phyloP scores from a whole-genome alignment of 2,888 invertebrate species.

The Phortica okadai region DNA sequence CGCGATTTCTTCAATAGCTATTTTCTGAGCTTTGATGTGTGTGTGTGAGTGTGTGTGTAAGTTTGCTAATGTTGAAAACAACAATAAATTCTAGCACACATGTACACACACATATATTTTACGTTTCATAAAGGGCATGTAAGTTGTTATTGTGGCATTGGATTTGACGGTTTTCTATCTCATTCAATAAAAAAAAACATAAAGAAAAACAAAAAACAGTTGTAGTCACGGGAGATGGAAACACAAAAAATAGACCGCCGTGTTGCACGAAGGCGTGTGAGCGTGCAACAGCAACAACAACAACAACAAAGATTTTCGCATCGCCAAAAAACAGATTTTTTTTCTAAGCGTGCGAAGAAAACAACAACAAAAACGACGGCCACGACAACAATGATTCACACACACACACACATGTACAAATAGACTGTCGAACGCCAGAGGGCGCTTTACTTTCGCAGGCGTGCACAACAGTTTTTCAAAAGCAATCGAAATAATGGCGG shows the following conservation, averaged over 20 bases:
- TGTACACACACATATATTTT: not conserved
- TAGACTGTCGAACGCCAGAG: not conserved
- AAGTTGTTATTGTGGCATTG: no score
- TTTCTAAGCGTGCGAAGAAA: not conserved
- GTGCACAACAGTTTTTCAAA: not conserved
- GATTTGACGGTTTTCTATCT: not conserved
- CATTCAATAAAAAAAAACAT: not conserved
- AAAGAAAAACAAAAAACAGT: not conserved
- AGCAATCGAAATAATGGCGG: constrained; percentile 16
- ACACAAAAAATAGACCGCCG: not conserved
- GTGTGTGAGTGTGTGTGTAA: not conserved
- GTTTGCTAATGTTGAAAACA: constrained; percentile 4
- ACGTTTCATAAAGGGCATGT: no score
- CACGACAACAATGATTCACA: not conserved
- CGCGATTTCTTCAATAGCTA: not conserved
- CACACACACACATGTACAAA: not conserved
- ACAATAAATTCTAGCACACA: not conserved
- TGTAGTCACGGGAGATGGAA: not conserved
- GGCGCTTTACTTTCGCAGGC: no score
- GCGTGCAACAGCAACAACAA: not conserved
- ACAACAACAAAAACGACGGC: not conserved
- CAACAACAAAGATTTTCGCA: not conserved
- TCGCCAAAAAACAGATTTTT: not conserved
- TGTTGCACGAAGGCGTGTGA: not conserved
- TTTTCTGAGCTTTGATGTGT: not conserved